Percentiles rank a stretch among this genome's conserved stretches.
These are phyloP conservation scores for Botia kubotai DNA, from an alignment of 2,797 vertebrate species.

Conservation along the genomic window DNA sequence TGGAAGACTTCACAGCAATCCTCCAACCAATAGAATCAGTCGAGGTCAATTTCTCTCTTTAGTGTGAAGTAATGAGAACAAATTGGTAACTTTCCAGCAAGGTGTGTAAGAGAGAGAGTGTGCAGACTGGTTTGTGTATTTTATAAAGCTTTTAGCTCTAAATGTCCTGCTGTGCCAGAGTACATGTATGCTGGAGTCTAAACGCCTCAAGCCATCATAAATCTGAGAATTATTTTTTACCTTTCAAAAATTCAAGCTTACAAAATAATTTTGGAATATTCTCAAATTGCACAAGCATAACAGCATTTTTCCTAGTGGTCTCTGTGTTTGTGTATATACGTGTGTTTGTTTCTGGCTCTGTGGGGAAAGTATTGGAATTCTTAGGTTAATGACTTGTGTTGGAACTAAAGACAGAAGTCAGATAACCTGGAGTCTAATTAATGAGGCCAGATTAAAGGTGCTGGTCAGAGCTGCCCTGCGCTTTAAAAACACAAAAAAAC, in stretches of 20 bases:
- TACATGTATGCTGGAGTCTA: neutral
- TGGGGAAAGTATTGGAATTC: neutral
- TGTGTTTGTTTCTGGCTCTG: too few species aligned
- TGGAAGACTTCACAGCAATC: conserved; percentile 21
- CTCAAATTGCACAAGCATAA: neutral
- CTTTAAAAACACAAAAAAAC: neutral
- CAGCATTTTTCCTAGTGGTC: neutral
- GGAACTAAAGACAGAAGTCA: neutral
- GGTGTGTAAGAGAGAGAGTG: conserved; percentile 23
- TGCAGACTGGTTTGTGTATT: conserved; percentile 1
- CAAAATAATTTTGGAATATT: neutral
- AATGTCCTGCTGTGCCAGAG: neutral
- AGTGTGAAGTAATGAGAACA: conserved; percentile 34
- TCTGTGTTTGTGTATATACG: too few species aligned
- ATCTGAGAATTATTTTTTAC: neutral
- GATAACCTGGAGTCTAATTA: neutral
- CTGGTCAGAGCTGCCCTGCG: neutral
- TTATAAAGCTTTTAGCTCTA: neutral
- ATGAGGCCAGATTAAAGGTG: neutral
- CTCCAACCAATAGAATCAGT: conserved; percentile 36
- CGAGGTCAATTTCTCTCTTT: conserved; percentile 43
- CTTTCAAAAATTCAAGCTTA: neutral
- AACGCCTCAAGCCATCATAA: neutral
- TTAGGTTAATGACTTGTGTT: neutral
- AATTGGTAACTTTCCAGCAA: conserved; percentile 39